Conservation (phyloP, 1,140 invertebrate species). For the Pseudomyrmex flavicornis region DNA sequence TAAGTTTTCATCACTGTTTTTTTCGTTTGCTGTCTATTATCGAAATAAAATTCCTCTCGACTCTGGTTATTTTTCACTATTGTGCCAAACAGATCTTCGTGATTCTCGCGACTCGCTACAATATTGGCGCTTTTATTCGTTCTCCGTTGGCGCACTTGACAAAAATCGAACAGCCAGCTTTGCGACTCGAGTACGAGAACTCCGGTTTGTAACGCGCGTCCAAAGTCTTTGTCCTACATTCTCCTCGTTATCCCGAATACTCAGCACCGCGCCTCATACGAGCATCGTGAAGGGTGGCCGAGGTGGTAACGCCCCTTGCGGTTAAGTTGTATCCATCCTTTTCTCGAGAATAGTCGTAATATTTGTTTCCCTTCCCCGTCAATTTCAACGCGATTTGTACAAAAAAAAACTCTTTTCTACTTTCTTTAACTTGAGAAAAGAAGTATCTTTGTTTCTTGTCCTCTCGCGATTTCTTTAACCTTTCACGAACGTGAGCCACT, state of each 20-base stretch:
- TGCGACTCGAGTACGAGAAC: not conserved
- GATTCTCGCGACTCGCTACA: not conserved
- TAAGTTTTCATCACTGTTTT: not conserved
- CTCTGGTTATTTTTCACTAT: not conserved
- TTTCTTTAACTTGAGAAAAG: slow-evolving; percentile 2
- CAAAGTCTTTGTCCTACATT: slow-evolving; percentile 55
- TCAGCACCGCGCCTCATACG: slow-evolving; percentile 17
- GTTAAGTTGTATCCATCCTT: slow-evolving; percentile 28
- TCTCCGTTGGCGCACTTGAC: not conserved
- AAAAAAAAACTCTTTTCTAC: not conserved
- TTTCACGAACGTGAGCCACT: too few species aligned
- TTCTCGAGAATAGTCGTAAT: slow-evolving; percentile 32
- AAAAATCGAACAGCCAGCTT: slow-evolving; percentile 37
- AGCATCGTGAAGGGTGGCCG: slow-evolving; percentile 35
- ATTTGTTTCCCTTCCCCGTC: not conserved
- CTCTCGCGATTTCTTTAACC: too few species aligned
- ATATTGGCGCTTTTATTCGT: slow-evolving; percentile 22
- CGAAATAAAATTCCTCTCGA: not conserved
- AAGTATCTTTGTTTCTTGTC: not conserved
- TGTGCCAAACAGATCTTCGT: not conserved
- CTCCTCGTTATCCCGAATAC: slow-evolving; percentile 45
- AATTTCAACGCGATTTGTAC: slow-evolving; percentile 29
- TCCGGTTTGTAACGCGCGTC: slow-evolving; percentile 18
- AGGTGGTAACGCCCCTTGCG: slow-evolving; percentile 10
- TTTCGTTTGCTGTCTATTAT: not conserved